These are phyloP conservation scores for Euthynnus affinis DNA, from an alignment of 2,797 vertebrate genomes.

Conservation along the genomic window DNA sequence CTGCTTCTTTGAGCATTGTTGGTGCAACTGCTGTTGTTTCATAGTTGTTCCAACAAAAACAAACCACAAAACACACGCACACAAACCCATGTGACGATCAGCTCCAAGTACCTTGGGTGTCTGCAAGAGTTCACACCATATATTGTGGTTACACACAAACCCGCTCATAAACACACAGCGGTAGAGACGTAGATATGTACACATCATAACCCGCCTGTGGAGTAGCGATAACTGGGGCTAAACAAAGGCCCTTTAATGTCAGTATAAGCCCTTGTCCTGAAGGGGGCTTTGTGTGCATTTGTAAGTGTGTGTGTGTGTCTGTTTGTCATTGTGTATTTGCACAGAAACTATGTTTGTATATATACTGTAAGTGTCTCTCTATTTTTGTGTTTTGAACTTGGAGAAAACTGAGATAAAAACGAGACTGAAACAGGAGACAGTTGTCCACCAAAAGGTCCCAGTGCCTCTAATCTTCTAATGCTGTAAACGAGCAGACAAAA, in stretches of 20 bases:
- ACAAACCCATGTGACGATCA: conserved; percentile 39
- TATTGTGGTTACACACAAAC: conserved; percentile 39
- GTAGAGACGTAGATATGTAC: conserved; percentile 58
- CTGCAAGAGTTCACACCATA: conserved; percentile 68
- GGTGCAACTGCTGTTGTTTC: conserved; percentile 64
- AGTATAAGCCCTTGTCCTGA: conserved; percentile 81
- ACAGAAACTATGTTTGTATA: conserved; percentile 43
- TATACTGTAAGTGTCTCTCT: conserved; percentile 26
- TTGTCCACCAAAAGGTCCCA: conserved; percentile 41
- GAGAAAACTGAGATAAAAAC: conserved; percentile 41
- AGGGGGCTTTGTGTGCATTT: conserved; percentile 64
- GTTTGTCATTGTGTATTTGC: conserved; percentile 38
- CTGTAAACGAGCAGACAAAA: conserved; percentile 51
- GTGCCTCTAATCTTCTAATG: conserved; percentile 51
- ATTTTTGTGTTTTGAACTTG: conserved; percentile 29
- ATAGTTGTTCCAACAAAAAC: conserved; percentile 56
- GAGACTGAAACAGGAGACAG: conserved; percentile 8
- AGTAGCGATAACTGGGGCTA: conserved; percentile 81
- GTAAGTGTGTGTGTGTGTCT: conserved; percentile 9
- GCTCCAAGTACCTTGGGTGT: conserved; percentile 49
- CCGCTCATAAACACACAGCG: conserved; percentile 38
- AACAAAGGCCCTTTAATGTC: conserved; percentile 86
- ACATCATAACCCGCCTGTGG: conserved; percentile 78
- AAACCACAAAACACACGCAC: conserved; percentile 34
- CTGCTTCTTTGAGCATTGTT: conserved; percentile 69